Base-by-base conservation (phyloP, 2,113 vertebrate genomes). In the Rostratula benghalensis region DNA sequence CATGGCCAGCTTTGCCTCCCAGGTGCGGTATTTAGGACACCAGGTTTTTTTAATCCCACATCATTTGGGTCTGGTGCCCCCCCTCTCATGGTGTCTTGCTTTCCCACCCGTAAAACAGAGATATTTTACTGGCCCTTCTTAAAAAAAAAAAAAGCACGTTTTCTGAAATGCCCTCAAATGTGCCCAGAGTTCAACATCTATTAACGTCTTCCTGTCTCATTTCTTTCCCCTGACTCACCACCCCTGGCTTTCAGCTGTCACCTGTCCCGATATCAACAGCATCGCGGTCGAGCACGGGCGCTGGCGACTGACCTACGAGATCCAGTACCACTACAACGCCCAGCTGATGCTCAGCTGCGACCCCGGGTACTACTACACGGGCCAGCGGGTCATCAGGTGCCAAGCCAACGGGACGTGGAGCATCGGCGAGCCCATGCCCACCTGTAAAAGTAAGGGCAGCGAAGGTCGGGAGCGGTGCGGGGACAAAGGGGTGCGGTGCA, bases 331-430 rank as follows among this genome's bases (percentile, higher is more conserved):
- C 95, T 99, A 99, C 90, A 99, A 98, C 5, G 98, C 99, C 63
- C 98, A 99, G 89, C 98, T 99, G 77, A 99, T 99, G 99, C 98
- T 99, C 95, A 98, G 98, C 97, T 99, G 99, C 30, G 99, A 99
- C 97, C 99, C 99, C 0, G 99, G 99, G 11, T 99, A 99, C 98
- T 99, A 99, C 98, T 99, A 99, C 97, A 98, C 98, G 0, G 99
- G 99, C 88, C 98, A 99, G 57, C 98, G 99, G 57, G 98, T 99
- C 91, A 99, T 99, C 96, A 98, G 92, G 89, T 99, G 99, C 95
- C 99, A 99, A 96, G 98, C 99, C 91, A 99, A 98, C 28, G 98
- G 99, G 56, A 98, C 97, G 45, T 99, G 99, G 99, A 99, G 99
- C 97, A 98, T 99, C 28, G 98, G 98, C 3, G 96, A 99, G 27